phyloP scores from a whole-genome alignment of 1,140 invertebrate genomes.

The Asobara japonica region DNA sequence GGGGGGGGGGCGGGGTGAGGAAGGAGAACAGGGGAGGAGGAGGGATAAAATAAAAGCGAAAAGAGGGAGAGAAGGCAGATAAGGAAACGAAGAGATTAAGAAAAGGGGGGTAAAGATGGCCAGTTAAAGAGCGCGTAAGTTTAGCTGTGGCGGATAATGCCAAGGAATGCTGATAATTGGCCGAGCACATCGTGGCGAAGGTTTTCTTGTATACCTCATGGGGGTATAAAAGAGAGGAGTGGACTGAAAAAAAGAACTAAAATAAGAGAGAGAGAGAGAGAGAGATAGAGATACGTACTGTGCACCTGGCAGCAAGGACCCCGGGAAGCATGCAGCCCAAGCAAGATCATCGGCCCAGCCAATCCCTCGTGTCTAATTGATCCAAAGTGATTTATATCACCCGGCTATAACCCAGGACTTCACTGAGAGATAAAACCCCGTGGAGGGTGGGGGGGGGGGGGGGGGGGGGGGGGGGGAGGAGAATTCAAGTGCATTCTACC shows the following conservation, averaged over 20 bases:
- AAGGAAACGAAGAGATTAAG: constrained; percentile 35
- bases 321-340: constrained; percentile 7
- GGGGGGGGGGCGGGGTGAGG: neutral
- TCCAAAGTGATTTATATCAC: constrained; percentile 57
- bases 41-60: constrained; percentile 14
- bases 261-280: constrained; percentile 29
- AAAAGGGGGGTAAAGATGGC: constrained; percentile 44
- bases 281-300: constrained; percentile 30
- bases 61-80: constrained; percentile 33
- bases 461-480: neutral
- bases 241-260: neutral
- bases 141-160: constrained; percentile 53
- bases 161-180: constrained; percentile 63
- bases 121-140: constrained; percentile 53
- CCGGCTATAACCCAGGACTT: constrained; percentile 27
- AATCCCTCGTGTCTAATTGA: constrained; percentile 58
- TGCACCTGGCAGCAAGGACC: constrained; percentile 44
- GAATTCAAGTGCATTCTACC: constrained; percentile 10
- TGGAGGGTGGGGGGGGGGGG: neutral
- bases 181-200: constrained; percentile 51
- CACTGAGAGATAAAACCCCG: neutral
- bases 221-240: neutral
- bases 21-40: constrained; percentile 13
- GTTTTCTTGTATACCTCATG: constrained; percentile 25
- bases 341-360: constrained; percentile 53